phyloP scores from a whole-genome alignment of 2,797 vertebrate genomes.

The Bufotes viridis region DNA sequence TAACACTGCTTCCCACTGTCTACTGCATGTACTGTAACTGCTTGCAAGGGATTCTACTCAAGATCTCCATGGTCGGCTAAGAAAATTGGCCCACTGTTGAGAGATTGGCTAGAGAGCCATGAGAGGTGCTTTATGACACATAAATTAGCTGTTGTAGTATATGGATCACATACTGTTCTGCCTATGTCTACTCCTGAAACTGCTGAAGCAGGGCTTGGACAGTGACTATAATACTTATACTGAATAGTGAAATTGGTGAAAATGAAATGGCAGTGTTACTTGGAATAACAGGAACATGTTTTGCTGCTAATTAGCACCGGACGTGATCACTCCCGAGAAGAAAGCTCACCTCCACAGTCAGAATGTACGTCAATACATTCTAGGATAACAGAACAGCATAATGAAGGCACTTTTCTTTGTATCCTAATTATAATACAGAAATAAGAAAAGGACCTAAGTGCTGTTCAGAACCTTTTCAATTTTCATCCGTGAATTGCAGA shows the following conservation, averaged over 20 bases:
- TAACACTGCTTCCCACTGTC: too few species aligned
- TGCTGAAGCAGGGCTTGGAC: too few species aligned
- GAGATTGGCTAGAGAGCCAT: too few species aligned
- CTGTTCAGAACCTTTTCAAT: slow-evolving; percentile 65
- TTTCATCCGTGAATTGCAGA: slow-evolving; percentile 56
- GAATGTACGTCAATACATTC: slow-evolving; percentile 46
- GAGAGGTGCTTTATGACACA: too few species aligned
- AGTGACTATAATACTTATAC: too few species aligned
- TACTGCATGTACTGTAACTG: too few species aligned
- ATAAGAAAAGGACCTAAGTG: slow-evolving; percentile 52
- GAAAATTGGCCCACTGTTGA: too few species aligned
- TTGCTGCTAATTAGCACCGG: slow-evolving; percentile 57
- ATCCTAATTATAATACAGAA: slow-evolving; percentile 65
- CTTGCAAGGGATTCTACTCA: too few species aligned
- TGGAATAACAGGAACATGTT: slow-evolving; percentile 22
- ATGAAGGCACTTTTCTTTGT: slow-evolving; percentile 52
- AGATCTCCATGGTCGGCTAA: too few species aligned
- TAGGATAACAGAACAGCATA: slow-evolving; percentile 45
- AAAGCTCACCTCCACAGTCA: slow-evolving; percentile 33
- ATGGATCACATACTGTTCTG: too few species aligned
- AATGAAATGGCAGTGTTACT: neutral
- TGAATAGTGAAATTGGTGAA: neutral
- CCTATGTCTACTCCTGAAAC: too few species aligned
- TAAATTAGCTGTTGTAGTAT: too few species aligned
- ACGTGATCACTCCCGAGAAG: slow-evolving; percentile 45